Base-by-base conservation (phyloP, 1,140 invertebrate species). In the Chlorops oryzae region DNA sequence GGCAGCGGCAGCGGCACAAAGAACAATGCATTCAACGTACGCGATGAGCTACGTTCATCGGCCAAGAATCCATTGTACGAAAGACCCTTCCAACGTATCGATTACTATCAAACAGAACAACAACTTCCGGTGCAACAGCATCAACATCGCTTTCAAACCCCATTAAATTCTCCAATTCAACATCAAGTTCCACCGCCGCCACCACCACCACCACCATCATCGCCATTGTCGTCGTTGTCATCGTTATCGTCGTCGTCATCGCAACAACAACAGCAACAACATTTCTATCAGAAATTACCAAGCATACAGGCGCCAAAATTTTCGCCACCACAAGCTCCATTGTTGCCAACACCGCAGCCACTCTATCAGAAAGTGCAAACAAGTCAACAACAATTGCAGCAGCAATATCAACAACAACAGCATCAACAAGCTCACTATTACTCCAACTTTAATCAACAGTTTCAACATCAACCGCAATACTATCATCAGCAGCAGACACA, bases 211-310 rank as follows among this genome's bases (percentile, higher is more conserved):
- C 15, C 50, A 38, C 27, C 58, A 56, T 35, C 52, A 59, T 9
- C 58, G 49, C 68, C 73, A 34, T 68, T 73, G 22, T 65, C 70
- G 45, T 52, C 20, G 5, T 27, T 61, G 28, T 46, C 56, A 48
- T 45, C 51, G 22, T 25, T 58, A 9, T 41, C 58, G 47, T 45
- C 51, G 25, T 25, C 58, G 23, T 39, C 59, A 5, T 23, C 55
- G 20, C 58, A 44, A 23, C 57, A 59, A 42, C 50, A 54, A 17
- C 61, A 58, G 12, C 39, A 51, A 24, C 54, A 40, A 45, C 23
- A 35, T 5, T 50, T 44, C 10, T 39, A 47, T 9, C 25, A 39
- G 12, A 17, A 18, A n/a, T n/a, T n/a, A n/a, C 34, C 22, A 12
- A 34, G 12, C 15, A 20, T 23, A 20, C 25, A 7, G 12, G 18